These are phyloP conservation scores for Trochalopteron elliotii DNA, from an alignment of 2,113 vertebrate genomes.

Conservation along the genomic window DNA sequence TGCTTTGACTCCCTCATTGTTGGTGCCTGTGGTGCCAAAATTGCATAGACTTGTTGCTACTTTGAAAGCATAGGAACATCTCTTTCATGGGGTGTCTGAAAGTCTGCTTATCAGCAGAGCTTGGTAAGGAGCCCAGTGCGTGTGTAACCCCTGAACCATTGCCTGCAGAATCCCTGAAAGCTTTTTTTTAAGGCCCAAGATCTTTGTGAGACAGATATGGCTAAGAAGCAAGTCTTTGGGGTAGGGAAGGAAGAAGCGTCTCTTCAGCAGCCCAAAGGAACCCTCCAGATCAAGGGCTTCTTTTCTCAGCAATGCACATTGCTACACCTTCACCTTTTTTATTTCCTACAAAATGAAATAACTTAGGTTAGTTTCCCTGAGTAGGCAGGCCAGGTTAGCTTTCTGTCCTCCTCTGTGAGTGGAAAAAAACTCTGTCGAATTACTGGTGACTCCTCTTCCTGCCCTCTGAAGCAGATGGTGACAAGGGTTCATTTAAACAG, in stretches of 20 bases:
- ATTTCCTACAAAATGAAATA: neutral
- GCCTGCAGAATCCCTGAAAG: neutral
- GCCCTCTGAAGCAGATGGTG: neutral
- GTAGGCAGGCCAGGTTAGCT: neutral
- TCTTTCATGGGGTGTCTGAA: neutral
- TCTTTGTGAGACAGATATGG: rapidly evolving
- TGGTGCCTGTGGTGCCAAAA: neutral
- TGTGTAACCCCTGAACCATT: neutral
- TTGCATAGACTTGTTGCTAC: neutral
- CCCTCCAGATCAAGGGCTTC: neutral
- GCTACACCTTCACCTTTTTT: neutral
- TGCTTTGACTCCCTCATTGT: neutral
- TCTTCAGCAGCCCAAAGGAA: neutral
- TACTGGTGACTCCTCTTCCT: neutral
- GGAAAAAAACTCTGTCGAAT: neutral
- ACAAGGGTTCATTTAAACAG: neutral
- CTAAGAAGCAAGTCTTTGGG: neutral
- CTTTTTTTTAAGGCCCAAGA: neutral
- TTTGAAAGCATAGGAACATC: neutral
- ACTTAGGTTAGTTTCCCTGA: neutral
- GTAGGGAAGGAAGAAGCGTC: neutral
- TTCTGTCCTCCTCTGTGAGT: neutral
- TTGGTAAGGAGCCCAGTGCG: neutral
- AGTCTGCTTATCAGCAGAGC: neutral
- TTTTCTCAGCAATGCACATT: neutral